Conservation (phyloP, 2,113 vertebrate genomes). For the Gambusia holbrooki region DNA sequence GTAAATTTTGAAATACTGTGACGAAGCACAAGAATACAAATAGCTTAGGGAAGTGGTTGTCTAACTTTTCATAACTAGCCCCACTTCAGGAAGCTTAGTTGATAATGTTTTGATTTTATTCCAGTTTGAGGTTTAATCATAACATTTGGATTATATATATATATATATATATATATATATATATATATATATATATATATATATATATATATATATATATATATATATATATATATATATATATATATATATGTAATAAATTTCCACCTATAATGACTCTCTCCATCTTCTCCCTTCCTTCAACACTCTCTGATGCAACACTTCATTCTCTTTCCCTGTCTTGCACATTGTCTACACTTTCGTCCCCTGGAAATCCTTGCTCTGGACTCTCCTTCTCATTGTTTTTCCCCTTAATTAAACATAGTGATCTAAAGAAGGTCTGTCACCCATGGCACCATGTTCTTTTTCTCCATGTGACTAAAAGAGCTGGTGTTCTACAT, state of each 20-base stretch:
- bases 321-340: slow-evolving; percentile 7
- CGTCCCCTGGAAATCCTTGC: slow-evolving; percentile 4
- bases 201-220: too few relatives aligned
- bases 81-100: too few relatives aligned
- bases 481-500: slow-evolving; percentile 36
- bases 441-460: slow-evolving; percentile 57
- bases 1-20: too few relatives aligned
- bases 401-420: slow-evolving; percentile 22
- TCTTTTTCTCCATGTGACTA: slow-evolving; percentile 11
- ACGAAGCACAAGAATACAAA: too few relatives aligned
- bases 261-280: slow-evolving; percentile 59
- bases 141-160: too few relatives aligned
- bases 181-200: too few relatives aligned
- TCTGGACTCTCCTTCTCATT: background rate
- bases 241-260: background rate
- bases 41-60: too few relatives aligned
- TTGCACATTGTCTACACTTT: slow-evolving; percentile 19
- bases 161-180: too few relatives aligned
- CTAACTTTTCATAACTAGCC: too few relatives aligned
- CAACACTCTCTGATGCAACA: background rate
- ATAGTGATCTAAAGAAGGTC: slow-evolving; percentile 48
- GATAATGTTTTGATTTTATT: too few relatives aligned
- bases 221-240: too few relatives aligned
- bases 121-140: too few relatives aligned
- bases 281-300: slow-evolving; percentile 14